Evolutionary conservation across 1,140 invertebrate genomes (phyloP).

Genomic region (Drosophila nannoptera): DNA sequence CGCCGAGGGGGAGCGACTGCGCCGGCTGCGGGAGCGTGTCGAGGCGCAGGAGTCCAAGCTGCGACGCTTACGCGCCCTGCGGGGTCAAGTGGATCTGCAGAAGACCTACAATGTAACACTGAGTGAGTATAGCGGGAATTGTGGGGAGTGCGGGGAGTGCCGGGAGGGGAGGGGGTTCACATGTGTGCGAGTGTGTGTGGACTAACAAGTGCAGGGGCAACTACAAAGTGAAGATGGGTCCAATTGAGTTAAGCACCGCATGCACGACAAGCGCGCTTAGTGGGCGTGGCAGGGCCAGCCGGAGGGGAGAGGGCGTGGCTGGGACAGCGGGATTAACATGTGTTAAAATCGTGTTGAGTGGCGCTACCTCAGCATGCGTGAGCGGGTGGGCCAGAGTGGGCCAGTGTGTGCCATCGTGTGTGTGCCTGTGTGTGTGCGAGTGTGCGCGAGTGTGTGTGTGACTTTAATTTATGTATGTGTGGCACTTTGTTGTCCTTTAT

Average conservation of each 20-base stretch:
- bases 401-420: neutral
- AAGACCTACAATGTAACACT: conserved; percentile 93
- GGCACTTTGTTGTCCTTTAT: conserved; percentile 77
- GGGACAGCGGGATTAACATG: conserved; percentile 67
- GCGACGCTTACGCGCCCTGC: conserved; percentile 90
- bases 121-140: conserved; percentile 84
- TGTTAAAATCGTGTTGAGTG: conserved; percentile 74
- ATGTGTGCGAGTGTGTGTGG: no score
- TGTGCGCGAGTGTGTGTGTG: conserved; percentile 3
- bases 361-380: neutral
- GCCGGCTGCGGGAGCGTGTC: conserved; percentile 92
- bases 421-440: conserved; percentile 12
- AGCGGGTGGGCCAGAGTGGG: neutral
- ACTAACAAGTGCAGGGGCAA: conserved; percentile 46
- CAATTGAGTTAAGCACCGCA: conserved; percentile 68
- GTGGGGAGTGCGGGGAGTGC: neutral
- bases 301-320: neutral
- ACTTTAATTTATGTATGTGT: conserved; percentile 78
- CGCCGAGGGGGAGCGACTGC: conserved; percentile 90
- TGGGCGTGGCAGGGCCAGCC: conserved; percentile 13
- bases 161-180: neutral
- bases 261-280: conserved; percentile 29
- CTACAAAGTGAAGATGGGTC: conserved; percentile 42
- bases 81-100: conserved; percentile 95
- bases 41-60: conserved; percentile 96